phyloP scores from a whole-genome alignment of 2,113 vertebrate species.

The Brienomyrus longianalis region DNA sequence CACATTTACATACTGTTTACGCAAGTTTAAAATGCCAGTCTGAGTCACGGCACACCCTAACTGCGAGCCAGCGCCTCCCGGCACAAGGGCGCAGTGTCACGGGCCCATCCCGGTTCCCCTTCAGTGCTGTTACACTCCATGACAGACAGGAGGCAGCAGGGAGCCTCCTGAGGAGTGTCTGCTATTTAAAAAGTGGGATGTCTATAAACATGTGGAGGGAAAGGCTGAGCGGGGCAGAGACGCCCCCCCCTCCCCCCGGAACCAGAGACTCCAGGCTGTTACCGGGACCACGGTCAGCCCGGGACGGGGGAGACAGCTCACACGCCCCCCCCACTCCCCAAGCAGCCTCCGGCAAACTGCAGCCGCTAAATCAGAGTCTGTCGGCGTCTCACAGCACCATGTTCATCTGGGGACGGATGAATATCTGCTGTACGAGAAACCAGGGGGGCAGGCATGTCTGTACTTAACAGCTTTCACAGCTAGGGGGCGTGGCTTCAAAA shows the following conservation, averaged over 20 bases:
- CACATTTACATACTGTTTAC: background rate
- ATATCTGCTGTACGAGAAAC: background rate
- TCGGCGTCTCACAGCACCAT: background rate
- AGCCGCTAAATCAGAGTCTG: background rate
- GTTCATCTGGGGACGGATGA: background rate
- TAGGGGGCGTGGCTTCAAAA: background rate
- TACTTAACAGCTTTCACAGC: background rate
- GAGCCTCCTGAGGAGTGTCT: background rate
- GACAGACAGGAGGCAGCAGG: background rate
- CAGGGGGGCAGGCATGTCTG: background rate
- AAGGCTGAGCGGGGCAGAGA: background rate
- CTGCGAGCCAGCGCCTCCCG: background rate
- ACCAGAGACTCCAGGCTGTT: background rate
- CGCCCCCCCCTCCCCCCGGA: background rate
- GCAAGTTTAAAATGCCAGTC: background rate
- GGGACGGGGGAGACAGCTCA: background rate
- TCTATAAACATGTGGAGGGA: background rate
- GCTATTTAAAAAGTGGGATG: background rate
- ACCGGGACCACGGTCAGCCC: background rate
- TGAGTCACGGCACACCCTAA: background rate
- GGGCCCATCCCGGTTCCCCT: background rate
- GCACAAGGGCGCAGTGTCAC: background rate
- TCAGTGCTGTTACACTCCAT: background rate
- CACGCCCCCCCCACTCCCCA: background rate
- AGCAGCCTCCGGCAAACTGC: background rate